Conservation (phyloP, 1,140 invertebrate genomes). For the Drosophila ficusphila region DNA sequence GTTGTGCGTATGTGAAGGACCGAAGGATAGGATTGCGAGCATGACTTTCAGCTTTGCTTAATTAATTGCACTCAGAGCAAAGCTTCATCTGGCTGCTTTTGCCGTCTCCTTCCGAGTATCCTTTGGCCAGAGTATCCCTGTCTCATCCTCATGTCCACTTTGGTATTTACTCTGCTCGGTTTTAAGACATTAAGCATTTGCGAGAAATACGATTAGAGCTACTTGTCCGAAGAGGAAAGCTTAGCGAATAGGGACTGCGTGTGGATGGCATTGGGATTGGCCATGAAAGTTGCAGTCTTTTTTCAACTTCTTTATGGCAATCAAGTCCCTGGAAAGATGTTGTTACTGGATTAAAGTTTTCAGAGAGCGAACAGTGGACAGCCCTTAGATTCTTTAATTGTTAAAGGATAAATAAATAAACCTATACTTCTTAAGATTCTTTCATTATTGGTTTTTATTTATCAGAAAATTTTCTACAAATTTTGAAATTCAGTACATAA, state of each 20-base stretch:
- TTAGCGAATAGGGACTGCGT: neutral
- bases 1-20: constrained; percentile 42
- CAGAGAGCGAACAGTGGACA: too few relatives aligned
- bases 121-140: constrained; percentile 5
- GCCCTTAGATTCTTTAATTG: too few relatives aligned
- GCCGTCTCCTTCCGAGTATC: neutral
- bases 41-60: constrained; percentile 82
- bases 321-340: neutral
- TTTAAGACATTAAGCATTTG: constrained; percentile 54
- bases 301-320: neutral
- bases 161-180: constrained; percentile 41
- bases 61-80: constrained; percentile 77
- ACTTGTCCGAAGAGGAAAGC: constrained; percentile 2
- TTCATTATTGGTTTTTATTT: too few relatives aligned
- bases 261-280: constrained; percentile 10
- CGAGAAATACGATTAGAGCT: constrained; percentile 38
- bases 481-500: constrained; percentile 17
- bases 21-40: constrained; percentile 34
- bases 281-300: constrained; percentile 6
- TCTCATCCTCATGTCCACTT: constrained; percentile 18
- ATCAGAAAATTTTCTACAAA: too few relatives aligned
- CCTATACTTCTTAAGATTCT: too few relatives aligned
- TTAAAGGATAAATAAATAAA: too few relatives aligned
- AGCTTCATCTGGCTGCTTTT: constrained; percentile 38
- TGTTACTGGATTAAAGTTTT: neutral